A percentile compares a stretch with the other conserved stretches of the same genome.
phyloP scores from a whole-genome alignment of 2,888 invertebrate species.

The Cantharis rufa region DNA sequence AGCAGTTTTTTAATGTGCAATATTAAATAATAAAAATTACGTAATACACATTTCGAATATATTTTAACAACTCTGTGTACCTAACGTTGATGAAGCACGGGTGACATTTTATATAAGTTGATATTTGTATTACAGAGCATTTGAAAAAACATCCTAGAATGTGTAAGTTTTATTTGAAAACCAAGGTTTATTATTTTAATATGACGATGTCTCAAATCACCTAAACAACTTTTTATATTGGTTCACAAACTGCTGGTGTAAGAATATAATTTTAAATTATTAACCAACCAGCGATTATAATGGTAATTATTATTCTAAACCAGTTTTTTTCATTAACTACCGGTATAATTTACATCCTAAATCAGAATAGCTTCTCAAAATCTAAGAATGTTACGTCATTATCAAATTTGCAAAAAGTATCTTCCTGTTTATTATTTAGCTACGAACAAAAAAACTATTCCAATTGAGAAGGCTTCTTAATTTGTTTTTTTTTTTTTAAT shows the following conservation, averaged over 20 bases:
- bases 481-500: too few relatives aligned
- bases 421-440: background rate
- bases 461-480: background rate
- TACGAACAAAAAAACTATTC: background rate
- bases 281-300: background rate
- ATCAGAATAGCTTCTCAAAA: background rate
- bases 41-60: background rate
- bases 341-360: background rate
- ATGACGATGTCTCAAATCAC: background rate
- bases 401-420: background rate
- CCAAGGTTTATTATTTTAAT: conserved; percentile 4
- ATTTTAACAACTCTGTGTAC: background rate
- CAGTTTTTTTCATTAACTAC: background rate
- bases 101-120: background rate
- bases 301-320: background rate
- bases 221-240: background rate
- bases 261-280: background rate
- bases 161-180: background rate
- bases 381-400: background rate
- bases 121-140: background rate
- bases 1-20: background rate
- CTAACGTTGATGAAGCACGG: background rate
- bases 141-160: background rate
- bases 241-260: background rate
- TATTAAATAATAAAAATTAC: background rate